Conservation (phyloP, 2,113 vertebrate species). For the Cebus imitator region DNA sequence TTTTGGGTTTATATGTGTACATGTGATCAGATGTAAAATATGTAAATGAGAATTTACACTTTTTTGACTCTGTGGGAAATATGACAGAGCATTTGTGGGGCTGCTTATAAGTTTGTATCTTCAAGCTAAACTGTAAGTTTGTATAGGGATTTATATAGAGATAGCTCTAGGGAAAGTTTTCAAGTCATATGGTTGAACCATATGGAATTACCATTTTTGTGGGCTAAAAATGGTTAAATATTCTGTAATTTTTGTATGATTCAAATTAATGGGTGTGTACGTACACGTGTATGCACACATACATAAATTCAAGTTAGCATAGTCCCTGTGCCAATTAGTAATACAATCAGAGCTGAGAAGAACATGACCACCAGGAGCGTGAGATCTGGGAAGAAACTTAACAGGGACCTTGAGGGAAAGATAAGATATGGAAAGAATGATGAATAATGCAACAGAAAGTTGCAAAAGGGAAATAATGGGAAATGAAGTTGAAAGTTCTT, state of each 20-base stretch:
- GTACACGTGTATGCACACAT: not conserved
- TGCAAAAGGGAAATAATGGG: not conserved
- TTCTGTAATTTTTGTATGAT: not conserved
- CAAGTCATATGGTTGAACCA: conserved; percentile 22
- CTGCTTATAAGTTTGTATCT: conserved; percentile 5
- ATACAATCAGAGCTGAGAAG: not conserved
- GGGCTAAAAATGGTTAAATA: conserved; percentile 46
- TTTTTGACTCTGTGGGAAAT: not conserved
- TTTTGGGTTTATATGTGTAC: not conserved
- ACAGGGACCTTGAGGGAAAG: not conserved
- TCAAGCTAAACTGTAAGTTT: conserved; percentile 21
- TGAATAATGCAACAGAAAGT: not conserved
- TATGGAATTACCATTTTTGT: conserved; percentile 27
- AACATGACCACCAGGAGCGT: not conserved
- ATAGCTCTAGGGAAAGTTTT: conserved; percentile 44
- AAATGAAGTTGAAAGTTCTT: not conserved
- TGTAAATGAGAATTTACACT: conserved; percentile 20
- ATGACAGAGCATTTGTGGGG: not conserved
- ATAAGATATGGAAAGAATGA: not conserved
- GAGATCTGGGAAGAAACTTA: not conserved
- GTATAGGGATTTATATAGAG: not conserved
- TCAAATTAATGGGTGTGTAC: not conserved
- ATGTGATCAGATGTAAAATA: conserved; percentile 36
- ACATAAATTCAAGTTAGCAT: not conserved
- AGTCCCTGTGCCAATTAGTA: not conserved